Conservation (phyloP, 2,113 vertebrate species). For the Psophia crepitans region DNA sequence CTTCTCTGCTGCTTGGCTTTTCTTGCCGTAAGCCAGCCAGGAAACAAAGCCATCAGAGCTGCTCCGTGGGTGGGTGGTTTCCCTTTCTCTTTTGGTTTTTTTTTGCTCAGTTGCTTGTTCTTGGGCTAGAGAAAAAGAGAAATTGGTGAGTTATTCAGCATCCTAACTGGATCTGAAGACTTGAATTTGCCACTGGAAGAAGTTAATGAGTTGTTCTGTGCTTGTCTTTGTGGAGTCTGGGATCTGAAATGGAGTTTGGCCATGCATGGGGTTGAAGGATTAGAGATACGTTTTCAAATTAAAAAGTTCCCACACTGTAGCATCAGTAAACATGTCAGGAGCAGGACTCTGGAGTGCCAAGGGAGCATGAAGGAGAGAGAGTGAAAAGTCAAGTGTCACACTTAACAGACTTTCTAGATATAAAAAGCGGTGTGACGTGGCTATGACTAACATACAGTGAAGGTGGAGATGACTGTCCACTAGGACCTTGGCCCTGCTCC, state of each 20-base stretch:
- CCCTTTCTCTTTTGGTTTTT: neutral
- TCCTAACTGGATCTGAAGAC: neutral
- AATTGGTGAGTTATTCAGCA: neutral
- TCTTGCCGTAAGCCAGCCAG: neutral
- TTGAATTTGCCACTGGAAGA: neutral
- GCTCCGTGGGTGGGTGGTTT: neutral
- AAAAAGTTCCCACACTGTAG: neutral
- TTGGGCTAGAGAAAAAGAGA: neutral
- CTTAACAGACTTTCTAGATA: neutral
- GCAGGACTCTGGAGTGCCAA: neutral
- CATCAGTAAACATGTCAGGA: accelerated
- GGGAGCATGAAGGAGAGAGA: accelerated
- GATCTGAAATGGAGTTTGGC: neutral
- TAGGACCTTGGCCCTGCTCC: neutral
- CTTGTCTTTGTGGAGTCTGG: neutral
- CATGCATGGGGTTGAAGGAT: neutral
- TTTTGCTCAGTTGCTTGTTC: neutral
- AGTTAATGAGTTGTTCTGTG: neutral
- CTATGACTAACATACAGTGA: neutral
- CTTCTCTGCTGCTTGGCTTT: neutral
- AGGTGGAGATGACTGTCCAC: neutral
- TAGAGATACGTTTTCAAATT: neutral
- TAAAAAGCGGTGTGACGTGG: neutral
- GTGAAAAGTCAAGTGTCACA: neutral
- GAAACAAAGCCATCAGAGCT: neutral